A percentile compares a stretch with the other conserved stretches of the same genome.
phyloP scores from a whole-genome alignment of 2,797 vertebrate genomes.

The Sarcophilus harrisii region DNA sequence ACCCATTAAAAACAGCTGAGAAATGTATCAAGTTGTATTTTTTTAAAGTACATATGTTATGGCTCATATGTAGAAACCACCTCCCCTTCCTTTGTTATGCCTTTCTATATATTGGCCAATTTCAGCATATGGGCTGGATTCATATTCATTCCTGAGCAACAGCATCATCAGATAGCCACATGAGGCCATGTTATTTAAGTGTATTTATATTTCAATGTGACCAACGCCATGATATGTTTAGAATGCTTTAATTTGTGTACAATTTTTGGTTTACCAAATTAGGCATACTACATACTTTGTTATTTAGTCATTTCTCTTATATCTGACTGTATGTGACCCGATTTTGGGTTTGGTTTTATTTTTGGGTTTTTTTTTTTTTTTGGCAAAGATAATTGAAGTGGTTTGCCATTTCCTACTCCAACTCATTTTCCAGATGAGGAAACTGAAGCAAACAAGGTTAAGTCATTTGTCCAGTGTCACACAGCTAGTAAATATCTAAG shows the following conservation, averaged over 20 bases:
- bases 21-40: slow-evolving; percentile 45
- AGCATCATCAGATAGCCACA: slow-evolving; percentile 14
- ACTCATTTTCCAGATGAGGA: neutral
- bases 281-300: neutral
- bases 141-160: slow-evolving; percentile 39
- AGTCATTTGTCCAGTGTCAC: neutral
- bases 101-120: slow-evolving; percentile 32
- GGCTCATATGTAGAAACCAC: slow-evolving; percentile 7
- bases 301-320: neutral
- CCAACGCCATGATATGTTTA: neutral
- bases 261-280: neutral
- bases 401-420: neutral
- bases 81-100: neutral
- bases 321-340: neutral
- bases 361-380: too few species aligned
- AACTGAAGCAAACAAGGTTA: neutral
- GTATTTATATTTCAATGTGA: neutral
- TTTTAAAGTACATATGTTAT: slow-evolving; percentile 37
- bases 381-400: neutral
- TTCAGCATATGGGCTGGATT: slow-evolving; percentile 32
- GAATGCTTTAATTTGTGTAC: neutral
- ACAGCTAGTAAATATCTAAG: neutral
- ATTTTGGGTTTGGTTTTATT: neutral
- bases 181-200: neutral
- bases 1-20: neutral